phyloP scores from a whole-genome alignment of 2,113 vertebrate genomes.

The Loxodonta africana region DNA sequence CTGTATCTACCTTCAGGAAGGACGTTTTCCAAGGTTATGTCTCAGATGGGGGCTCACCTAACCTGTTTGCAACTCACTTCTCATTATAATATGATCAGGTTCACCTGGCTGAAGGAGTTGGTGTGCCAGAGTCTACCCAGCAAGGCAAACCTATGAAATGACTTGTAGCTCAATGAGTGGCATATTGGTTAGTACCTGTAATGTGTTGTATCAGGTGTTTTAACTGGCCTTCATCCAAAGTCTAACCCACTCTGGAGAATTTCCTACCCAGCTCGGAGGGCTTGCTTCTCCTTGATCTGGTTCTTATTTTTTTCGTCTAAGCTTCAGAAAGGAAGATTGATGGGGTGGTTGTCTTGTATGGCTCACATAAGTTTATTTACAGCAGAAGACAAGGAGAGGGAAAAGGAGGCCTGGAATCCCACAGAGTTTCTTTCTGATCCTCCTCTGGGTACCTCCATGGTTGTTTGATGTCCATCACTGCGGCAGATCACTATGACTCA shows the following conservation, averaged over 20 bases:
- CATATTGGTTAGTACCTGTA: background rate
- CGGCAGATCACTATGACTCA: conserved; percentile 16
- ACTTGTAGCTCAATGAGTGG: background rate
- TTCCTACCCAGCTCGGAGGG: background rate
- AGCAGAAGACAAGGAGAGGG: background rate
- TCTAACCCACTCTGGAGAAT: background rate
- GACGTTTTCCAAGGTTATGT: background rate
- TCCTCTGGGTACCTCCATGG: background rate
- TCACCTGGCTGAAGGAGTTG: background rate
- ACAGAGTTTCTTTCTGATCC: background rate
- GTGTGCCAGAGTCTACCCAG: rapidly evolving
- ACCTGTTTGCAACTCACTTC: background rate
- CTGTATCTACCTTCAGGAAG: background rate
- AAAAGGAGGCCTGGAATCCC: background rate
- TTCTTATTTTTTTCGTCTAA: conserved; percentile 2
- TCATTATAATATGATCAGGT: background rate
- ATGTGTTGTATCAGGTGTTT: background rate
- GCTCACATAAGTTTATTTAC: background rate
- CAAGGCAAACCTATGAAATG: background rate
- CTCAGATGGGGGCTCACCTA: background rate
- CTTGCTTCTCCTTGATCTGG: background rate
- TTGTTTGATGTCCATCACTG: background rate
- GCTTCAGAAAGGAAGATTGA: background rate
- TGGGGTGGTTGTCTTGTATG: background rate
- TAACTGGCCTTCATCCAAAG: background rate